phyloP scores from a whole-genome alignment of 30 jellyfish, hydroid and myxozoan species.

The Aurelia aurita region DNA sequence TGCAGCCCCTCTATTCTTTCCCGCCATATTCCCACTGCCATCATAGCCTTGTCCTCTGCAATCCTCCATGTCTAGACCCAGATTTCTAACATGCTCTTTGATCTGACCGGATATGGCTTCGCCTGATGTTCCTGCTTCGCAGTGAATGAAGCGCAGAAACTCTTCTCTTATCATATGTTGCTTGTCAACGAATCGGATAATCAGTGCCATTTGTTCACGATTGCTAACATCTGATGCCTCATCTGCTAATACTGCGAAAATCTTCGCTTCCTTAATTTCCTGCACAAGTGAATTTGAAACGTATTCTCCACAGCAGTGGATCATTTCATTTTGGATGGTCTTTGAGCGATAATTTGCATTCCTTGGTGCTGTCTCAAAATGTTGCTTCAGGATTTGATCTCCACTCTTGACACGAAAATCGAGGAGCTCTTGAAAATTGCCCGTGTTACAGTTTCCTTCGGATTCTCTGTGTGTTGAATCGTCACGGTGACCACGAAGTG shows the following conservation, averaged over 20 bases:
- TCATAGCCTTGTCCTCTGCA: slow-evolving; percentile 75
- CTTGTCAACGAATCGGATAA: slow-evolving; percentile 24
- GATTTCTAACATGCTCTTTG: background rate
- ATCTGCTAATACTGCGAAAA: slow-evolving; percentile 61
- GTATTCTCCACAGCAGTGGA: background rate
- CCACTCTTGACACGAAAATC: background rate
- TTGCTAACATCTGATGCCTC: slow-evolving; percentile 44
- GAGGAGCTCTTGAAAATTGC: background rate
- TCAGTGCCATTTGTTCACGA: slow-evolving; percentile 45
- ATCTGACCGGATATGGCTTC: slow-evolving; percentile 2
- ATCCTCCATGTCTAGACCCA: slow-evolving; percentile 33
- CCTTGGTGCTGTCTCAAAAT: slow-evolving; percentile 22
- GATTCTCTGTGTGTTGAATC: background rate
- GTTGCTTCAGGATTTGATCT: slow-evolving; percentile 15
- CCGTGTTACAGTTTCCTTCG: background rate
- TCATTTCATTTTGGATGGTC: background rate
- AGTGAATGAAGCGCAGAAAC: slow-evolving; percentile 33
- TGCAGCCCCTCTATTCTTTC: slow-evolving; percentile 59
- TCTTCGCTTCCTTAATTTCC: slow-evolving; percentile 20
- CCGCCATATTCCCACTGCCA: slow-evolving; percentile 76
- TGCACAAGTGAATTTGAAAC: background rate
- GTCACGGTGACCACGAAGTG: slow-evolving; percentile 37
- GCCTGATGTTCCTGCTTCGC: slow-evolving; percentile 8
- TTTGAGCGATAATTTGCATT: slow-evolving; percentile 38
- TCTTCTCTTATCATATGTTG: slow-evolving; percentile 13